Evolutionary conservation across 2,113 vertebrate genomes (phyloP).

Genomic region (Porphyrio hochstetteri): DNA sequence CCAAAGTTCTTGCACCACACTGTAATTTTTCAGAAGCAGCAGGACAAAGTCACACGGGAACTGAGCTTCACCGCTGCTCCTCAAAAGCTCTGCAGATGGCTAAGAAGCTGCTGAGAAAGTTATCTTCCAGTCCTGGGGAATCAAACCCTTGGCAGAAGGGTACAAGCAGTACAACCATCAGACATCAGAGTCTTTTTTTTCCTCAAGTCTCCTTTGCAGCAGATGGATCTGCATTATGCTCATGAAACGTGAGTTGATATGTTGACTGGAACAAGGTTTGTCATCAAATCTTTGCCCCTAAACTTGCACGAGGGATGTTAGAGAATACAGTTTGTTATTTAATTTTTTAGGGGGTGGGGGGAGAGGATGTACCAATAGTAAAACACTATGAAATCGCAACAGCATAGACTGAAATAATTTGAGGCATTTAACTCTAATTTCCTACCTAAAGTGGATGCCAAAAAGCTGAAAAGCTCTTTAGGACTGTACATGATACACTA

Average conservation of each 20-base stretch:
- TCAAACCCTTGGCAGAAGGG: background rate
- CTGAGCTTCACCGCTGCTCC: background rate
- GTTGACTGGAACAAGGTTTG: background rate
- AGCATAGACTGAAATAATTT: background rate
- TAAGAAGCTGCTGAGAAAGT: background rate
- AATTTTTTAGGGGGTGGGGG: background rate
- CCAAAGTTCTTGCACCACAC: background rate
- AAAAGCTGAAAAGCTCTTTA: background rate
- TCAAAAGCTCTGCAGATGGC: background rate
- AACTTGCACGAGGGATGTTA: background rate
- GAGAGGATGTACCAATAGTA: background rate
- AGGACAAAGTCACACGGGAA: background rate
- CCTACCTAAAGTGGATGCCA: background rate
- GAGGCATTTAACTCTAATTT: background rate
- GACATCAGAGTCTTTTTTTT: background rate
- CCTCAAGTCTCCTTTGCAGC: background rate
- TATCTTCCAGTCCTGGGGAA: background rate
- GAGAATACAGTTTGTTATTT: background rate
- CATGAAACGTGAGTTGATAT: accelerated
- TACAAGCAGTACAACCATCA: background rate
- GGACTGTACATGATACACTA: background rate
- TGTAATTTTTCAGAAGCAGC: background rate
- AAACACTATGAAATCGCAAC: background rate
- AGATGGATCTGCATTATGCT: background rate
- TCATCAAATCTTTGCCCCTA: background rate